A percentile compares a stretch with the other conserved stretches of the same genome.
Evolutionary conservation across 2,113 vertebrate species (phyloP).

Genomic region (Propithecus coquereli): DNA sequence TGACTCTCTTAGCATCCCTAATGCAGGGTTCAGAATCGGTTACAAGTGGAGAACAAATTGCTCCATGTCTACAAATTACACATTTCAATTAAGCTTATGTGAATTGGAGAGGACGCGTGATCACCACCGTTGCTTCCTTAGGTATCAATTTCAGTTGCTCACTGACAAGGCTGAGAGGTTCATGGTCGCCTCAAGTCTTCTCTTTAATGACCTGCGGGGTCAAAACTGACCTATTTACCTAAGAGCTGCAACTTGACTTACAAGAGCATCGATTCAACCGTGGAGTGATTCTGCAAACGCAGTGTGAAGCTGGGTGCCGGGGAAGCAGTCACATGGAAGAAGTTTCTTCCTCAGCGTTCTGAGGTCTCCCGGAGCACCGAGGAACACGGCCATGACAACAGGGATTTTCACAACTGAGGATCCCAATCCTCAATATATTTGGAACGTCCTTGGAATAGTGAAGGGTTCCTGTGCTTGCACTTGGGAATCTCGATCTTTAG

Average conservation of each 20-base stretch:
- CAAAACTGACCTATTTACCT: too few species aligned
- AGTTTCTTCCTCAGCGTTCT: accelerated
- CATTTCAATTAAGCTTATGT: neutral
- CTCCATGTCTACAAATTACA: neutral
- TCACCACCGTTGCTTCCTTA: neutral
- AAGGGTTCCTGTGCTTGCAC: neutral
- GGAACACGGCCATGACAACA: accelerated
- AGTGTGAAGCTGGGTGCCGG: accelerated
- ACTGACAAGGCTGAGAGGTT: neutral
- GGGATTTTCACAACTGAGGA: neutral
- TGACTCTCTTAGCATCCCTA: neutral
- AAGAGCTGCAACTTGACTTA: neutral
- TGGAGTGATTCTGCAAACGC: neutral
- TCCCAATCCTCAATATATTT: accelerated
- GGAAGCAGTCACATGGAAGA: accelerated
- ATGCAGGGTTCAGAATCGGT: neutral
- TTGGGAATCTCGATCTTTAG: neutral
- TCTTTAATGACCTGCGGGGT: neutral
- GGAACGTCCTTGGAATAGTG: neutral
- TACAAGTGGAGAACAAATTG: neutral
- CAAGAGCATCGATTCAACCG: accelerated
- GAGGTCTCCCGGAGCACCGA: accelerated
- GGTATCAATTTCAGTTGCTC: neutral
- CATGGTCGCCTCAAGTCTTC: accelerated
- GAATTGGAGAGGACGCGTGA: neutral